Evolutionary conservation across 1,140 invertebrate species (phyloP), one percentile per base, ranked within the genome.

Genomic region (Brachionus paranguensis): DNA sequence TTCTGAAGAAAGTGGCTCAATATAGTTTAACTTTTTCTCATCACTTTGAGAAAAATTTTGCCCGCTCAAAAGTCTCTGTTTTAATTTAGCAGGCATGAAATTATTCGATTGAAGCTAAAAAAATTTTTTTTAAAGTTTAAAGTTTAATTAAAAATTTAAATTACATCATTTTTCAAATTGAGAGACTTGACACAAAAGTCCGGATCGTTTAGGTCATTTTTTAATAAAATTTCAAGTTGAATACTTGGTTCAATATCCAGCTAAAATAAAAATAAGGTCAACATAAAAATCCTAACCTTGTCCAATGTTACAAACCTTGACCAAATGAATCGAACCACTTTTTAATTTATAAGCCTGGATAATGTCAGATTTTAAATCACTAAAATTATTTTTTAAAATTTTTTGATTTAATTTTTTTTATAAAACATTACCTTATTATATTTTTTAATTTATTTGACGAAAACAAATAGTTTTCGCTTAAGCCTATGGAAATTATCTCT

Each of bases 401-500:
- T 55, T 60, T 55, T 14, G 4, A 55, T 17, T 27, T 17, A 27
- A 24, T 27, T 29, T 27, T 64, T 64, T 41, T 41, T n/a, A 43
- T 43, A 41, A 10, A 41, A 41, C 4, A 17, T 24, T 68, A 81
- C 78, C 60, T 45, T 3, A 81, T 60, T 33, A 81, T 81, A 43
- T 64, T 45, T 81, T 37, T 81, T 24, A 81, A 53, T 37, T 81
- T 81, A 29, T 81, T 64, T 45, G 78, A 81, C 14, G 37, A 45
- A 37, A 60, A 64, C 20, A 81, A 37, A 47, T 81, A 81, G 14
- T 81, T 81, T 68, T 81, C 78, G 20, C 43, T 81, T 45, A 81
- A 24, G 27, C 64, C 20, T 3, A 81, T 12, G 0, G 37, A 41
- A 17, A 81, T 14, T 10, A 10, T 27, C 14, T 81, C 78, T 20